Conservation (phyloP, 30 jellyfish, hydroid and myxozoan genomes). For the Turritopsis dohrnii region DNA sequence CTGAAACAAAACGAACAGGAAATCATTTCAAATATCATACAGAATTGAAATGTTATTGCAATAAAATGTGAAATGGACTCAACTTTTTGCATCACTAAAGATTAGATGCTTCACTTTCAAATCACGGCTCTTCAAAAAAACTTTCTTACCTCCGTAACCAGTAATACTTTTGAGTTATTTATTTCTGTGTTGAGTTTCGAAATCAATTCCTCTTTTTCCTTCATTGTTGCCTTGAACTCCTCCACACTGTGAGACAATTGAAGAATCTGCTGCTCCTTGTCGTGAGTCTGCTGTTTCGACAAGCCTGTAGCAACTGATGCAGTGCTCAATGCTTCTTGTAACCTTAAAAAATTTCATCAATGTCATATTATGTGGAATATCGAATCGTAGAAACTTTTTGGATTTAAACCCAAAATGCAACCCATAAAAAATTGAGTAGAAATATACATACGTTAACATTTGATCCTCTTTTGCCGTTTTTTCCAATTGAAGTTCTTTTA, state of each 20-base stretch:
- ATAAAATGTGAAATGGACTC: too few relatives aligned
- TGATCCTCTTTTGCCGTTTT: slow-evolving; percentile 58
- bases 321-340: slow-evolving; percentile 57
- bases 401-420: too few relatives aligned
- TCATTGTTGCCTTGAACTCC: slow-evolving; percentile 21
- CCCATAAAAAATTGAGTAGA: background rate
- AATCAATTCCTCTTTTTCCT: slow-evolving; percentile 11
- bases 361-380: too few relatives aligned
- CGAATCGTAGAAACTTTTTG: too few relatives aligned
- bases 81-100: too few relatives aligned
- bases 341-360: slow-evolving; percentile 27
- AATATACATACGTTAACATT: slow-evolving; percentile 37
- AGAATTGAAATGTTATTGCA: too few relatives aligned
- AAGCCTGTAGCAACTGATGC: slow-evolving; percentile 63
- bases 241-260: slow-evolving; percentile 52
- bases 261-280: slow-evolving; percentile 55
- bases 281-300: slow-evolving; percentile 54
- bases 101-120: background rate
- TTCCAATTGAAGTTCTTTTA: slow-evolving; percentile 62
- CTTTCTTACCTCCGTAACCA: background rate
- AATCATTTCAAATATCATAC: background rate
- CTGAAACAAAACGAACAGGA: background rate
- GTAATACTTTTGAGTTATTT: background rate
- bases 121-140: background rate
- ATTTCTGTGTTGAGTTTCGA: background rate